phyloP scores from a whole-genome alignment of 2,113 vertebrate species.

The Terrapene triunguis region DNA sequence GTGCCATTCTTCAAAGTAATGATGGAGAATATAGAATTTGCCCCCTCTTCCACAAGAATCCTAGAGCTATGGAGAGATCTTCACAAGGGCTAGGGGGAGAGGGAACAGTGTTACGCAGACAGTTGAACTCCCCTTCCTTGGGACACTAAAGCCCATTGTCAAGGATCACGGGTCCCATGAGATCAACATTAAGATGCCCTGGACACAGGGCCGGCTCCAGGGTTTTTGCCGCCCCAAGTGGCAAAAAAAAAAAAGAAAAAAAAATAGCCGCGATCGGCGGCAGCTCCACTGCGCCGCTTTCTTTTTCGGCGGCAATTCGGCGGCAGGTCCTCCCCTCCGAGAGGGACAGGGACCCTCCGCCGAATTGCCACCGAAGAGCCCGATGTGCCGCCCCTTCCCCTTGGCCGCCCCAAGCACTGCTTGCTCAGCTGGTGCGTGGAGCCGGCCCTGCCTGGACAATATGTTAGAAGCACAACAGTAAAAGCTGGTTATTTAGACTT shows the following conservation, averaged over 20 bases:
- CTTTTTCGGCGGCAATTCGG: no score
- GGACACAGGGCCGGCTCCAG: background rate
- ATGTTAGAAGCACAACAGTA: background rate
- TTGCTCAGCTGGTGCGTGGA: no score
- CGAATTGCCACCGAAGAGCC: no score
- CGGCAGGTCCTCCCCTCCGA: no score
- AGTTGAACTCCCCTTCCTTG: background rate
- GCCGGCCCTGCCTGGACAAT: background rate
- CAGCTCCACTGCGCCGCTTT: no score
- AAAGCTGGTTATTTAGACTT: background rate
- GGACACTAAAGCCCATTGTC: background rate
- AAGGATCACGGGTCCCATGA: background rate
- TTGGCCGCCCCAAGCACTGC: no score
- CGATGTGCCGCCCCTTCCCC: no score
- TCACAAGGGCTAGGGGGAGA: background rate
- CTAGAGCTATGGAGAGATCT: background rate
- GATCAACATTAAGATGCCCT: background rate
- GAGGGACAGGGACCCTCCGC: no score
- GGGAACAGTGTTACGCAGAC: background rate
- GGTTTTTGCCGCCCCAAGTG: no score
- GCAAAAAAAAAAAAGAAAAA: no score
- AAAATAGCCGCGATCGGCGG: no score
- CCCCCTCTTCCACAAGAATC: background rate
- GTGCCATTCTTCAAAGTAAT: background rate
- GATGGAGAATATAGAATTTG: background rate